These are phyloP conservation scores for Drosophila meridionalis DNA, from an alignment of 2,888 invertebrate species.

Conservation along the genomic window DNA sequence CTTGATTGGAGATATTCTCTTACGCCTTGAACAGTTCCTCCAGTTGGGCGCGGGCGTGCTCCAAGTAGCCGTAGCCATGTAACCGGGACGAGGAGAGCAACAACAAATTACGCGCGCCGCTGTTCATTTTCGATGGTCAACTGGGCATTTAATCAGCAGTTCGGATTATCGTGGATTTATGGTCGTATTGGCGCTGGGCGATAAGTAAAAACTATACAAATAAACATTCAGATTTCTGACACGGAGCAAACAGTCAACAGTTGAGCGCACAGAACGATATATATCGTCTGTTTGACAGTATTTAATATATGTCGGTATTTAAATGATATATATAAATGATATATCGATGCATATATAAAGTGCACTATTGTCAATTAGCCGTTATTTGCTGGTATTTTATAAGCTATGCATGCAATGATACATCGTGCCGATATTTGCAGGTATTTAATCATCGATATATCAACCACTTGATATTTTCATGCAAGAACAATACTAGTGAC, in stretches of 20 bases:
- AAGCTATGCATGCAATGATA: background rate
- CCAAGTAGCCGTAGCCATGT: slow-evolving; percentile 88
- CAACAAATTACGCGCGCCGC: slow-evolving; percentile 83
- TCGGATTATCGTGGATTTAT: slow-evolving; percentile 5
- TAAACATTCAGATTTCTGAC: background rate
- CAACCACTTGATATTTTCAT: background rate
- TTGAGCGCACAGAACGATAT: background rate
- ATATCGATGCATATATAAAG: too few relatives aligned
- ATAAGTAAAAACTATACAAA: background rate
- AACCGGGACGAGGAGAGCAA: slow-evolving; percentile 90
- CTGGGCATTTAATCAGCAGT: slow-evolving; percentile 4
- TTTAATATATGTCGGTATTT: background rate
- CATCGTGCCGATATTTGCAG: background rate
- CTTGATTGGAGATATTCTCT: slow-evolving; percentile 64
- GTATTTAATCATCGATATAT: background rate
- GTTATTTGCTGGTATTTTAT: background rate
- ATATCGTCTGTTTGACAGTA: too few relatives aligned
- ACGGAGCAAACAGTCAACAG: background rate
- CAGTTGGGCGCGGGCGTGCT: slow-evolving; percentile 89
- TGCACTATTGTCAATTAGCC: background rate
- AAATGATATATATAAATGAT: too few relatives aligned
- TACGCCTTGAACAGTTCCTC: slow-evolving; percentile 87
- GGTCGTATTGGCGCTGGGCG: background rate
- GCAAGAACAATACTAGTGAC: too few relatives aligned
- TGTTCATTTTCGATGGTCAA: slow-evolving; percentile 24